phyloP scores from a whole-genome alignment of 2,797 vertebrate genomes.

The Enteromius unitaeniatus region DNA sequence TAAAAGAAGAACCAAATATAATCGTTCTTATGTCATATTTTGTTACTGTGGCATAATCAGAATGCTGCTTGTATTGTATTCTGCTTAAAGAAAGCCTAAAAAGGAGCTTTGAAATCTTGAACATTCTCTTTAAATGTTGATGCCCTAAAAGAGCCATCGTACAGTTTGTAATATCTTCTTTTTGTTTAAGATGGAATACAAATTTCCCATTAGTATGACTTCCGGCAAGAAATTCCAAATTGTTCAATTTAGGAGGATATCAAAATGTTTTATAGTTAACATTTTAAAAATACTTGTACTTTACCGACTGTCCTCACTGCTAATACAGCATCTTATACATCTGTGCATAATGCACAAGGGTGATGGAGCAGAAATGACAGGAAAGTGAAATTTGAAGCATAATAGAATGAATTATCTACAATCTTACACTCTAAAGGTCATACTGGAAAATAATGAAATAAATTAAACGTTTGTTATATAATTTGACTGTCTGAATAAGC shows the following conservation, averaged over 20 bases:
- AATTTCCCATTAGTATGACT: background rate
- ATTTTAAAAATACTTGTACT: background rate
- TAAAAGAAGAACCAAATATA: background rate
- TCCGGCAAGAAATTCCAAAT: background rate
- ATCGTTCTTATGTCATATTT: no score
- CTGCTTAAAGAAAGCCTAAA: background rate
- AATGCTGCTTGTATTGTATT: background rate
- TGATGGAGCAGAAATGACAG: background rate
- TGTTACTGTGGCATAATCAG: background rate
- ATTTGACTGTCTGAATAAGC: conserved; percentile 58
- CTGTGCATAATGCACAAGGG: background rate
- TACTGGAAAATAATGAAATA: conserved; percentile 68
- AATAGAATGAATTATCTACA: background rate
- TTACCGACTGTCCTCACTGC: background rate
- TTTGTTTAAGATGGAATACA: background rate
- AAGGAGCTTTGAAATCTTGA: background rate
- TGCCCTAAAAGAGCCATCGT: no score
- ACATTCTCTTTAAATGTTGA: background rate
- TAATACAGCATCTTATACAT: conserved; percentile 17
- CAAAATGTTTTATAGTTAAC: background rate
- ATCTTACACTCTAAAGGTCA: conserved; percentile 77
- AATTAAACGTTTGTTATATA: conserved; percentile 70
- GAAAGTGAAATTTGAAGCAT: background rate
- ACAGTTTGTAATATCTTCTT: background rate
- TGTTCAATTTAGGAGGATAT: background rate